Percentiles rank a stretch among this genome's conserved stretches.
Evolutionary conservation across 2,113 vertebrate genomes (phyloP).

Genomic region (Bombycilla garrulus): DNA sequence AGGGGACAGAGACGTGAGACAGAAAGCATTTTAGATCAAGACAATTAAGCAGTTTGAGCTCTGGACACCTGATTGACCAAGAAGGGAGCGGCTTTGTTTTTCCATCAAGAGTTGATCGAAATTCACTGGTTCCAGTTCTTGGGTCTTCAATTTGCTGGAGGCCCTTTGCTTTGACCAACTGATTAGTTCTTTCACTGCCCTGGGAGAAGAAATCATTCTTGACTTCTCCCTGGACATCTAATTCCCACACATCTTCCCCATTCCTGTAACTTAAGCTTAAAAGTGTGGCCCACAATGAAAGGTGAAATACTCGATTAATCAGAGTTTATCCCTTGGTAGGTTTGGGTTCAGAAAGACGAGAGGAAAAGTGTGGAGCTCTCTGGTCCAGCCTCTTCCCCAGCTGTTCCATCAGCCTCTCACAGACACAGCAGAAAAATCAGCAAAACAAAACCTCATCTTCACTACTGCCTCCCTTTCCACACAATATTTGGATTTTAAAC

Average conservation of each 20-base stretch:
- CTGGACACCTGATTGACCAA: not conserved
- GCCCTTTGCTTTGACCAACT: not conserved
- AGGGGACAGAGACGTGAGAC: not conserved
- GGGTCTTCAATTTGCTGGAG: slow-evolving; percentile 22
- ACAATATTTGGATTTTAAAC: rapidly evolving
- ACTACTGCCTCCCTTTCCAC: no score
- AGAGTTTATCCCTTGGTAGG: not conserved
- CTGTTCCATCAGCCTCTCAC: not conserved
- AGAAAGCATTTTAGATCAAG: not conserved
- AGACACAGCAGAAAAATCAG: not conserved
- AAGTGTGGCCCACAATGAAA: not conserved
- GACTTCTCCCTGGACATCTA: not conserved
- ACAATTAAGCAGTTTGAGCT: not conserved
- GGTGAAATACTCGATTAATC: not conserved
- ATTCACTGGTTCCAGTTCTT: not conserved
- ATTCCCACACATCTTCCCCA: not conserved
- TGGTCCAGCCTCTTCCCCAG: not conserved
- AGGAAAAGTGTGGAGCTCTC: not conserved
- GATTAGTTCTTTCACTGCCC: not conserved
- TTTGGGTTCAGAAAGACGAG: not conserved
- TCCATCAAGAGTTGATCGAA: not conserved
- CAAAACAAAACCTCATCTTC: not conserved
- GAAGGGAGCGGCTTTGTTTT: not conserved
- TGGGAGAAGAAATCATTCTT: not conserved
- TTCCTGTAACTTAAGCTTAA: not conserved